Percentiles rank a stretch among this genome's conserved stretches.
Conservation (phyloP, 2,797 vertebrate genomes). For the Gobio occitaniae region DNA sequence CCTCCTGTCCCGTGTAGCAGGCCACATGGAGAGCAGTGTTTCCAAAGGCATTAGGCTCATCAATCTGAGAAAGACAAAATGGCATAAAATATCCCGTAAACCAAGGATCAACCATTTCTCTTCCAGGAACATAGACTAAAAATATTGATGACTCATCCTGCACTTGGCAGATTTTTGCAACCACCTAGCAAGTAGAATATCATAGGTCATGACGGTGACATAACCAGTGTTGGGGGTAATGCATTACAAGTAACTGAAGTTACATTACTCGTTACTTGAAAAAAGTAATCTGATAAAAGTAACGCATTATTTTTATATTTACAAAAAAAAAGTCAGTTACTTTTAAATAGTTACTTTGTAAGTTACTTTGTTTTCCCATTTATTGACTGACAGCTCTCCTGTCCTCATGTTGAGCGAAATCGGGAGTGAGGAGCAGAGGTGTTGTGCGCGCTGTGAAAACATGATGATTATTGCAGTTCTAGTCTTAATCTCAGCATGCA, state of each 20-base stretch:
- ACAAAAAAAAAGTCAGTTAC: too few species aligned
- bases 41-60: constrained; percentile 94
- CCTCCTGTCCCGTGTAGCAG: constrained; percentile 98
- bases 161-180: not conserved
- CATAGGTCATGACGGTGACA: not conserved
- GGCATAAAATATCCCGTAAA: not conserved
- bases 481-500: too few species aligned
- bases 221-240: not conserved
- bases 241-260: not conserved
- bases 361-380: not conserved
- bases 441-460: too few species aligned
- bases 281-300: too few species aligned
- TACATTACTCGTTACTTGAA: not conserved
- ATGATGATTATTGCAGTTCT: not conserved
- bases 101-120: not conserved
- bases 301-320: too few species aligned
- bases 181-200: not conserved
- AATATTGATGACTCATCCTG: not conserved
- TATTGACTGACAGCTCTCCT: not conserved
- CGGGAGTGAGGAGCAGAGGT: too few species aligned
- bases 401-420: not conserved
- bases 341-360: too few species aligned
- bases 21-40: constrained; percentile 98
- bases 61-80: constrained; percentile 80
- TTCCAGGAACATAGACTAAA: not conserved